Conservation (phyloP, 1,140 invertebrate species). For the Lasioglossum albipes region DNA sequence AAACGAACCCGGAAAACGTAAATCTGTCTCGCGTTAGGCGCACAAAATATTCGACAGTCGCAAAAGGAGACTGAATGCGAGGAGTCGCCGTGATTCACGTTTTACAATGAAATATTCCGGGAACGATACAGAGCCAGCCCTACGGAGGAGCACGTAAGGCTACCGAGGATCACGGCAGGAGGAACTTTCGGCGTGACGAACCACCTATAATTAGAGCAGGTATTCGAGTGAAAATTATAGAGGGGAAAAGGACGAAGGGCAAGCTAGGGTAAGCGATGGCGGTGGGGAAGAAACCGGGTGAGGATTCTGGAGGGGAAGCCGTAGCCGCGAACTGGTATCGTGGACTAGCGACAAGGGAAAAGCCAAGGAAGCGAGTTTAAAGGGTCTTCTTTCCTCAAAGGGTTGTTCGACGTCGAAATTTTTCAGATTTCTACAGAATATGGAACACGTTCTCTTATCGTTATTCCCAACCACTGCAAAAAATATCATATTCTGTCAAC, state of each 20-base stretch:
- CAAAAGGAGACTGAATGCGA: not conserved
- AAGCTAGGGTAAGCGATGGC: constrained; percentile 39
- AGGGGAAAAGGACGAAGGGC: constrained; percentile 58
- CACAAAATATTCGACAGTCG: not conserved
- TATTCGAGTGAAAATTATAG: constrained; percentile 74
- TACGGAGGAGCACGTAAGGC: constrained; percentile 18
- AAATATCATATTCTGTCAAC: no score
- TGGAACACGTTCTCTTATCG: no score
- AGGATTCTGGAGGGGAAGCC: not conserved
- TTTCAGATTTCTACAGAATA: not conserved
- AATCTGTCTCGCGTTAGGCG: not conserved
- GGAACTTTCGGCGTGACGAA: constrained; percentile 61
- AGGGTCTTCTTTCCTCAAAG: not conserved
- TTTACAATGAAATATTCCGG: constrained; percentile 1
- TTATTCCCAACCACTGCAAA: no score
- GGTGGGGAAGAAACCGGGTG: not conserved
- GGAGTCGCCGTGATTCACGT: not conserved
- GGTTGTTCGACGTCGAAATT: not conserved
- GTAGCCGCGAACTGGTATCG: not conserved
- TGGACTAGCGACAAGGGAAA: constrained; percentile 15
- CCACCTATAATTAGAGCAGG: constrained; percentile 77
- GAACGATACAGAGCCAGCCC: not conserved
- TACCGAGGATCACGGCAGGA: constrained; percentile 47
- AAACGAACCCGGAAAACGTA: not conserved
- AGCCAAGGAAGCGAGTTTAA: not conserved